Conservation (phyloP, 2,113 vertebrate species). For the Ammodramus savannarum region DNA sequence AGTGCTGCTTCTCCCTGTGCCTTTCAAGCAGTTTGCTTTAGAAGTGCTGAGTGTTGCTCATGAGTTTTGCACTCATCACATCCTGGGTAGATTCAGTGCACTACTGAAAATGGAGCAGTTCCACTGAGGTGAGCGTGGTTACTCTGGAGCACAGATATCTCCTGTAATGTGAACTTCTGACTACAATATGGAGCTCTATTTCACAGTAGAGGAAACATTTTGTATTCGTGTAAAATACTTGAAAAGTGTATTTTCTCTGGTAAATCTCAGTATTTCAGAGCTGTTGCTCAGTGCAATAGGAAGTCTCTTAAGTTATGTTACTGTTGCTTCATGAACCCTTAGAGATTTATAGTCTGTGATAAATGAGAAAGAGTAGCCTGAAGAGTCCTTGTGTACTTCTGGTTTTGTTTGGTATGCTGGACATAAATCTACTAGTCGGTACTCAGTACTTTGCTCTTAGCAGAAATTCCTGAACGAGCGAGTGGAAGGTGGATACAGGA, state of each 20-base stretch:
- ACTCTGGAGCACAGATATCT: not conserved
- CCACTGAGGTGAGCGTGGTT: not conserved
- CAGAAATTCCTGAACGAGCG: not conserved
- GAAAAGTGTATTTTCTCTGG: not conserved
- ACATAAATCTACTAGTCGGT: not conserved
- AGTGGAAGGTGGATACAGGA: fast-evolving
- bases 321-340: not conserved
- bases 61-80: not conserved
- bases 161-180: not conserved
- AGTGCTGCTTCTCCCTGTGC: not conserved
- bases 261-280: not conserved
- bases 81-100: not conserved
- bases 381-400: not conserved
- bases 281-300: not conserved
- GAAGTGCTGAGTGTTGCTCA: not conserved
- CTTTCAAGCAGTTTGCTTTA: not conserved
- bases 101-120: not conserved
- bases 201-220: not conserved
- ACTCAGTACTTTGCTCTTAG: not conserved
- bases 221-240: not conserved
- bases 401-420: not conserved
- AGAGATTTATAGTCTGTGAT: not conserved
- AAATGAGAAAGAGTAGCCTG: not conserved
- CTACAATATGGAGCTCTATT: not conserved
- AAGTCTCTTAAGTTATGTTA: not conserved